phyloP scores from a whole-genome alignment of 2,888 invertebrate species.

The Prosapia bicincta region DNA sequence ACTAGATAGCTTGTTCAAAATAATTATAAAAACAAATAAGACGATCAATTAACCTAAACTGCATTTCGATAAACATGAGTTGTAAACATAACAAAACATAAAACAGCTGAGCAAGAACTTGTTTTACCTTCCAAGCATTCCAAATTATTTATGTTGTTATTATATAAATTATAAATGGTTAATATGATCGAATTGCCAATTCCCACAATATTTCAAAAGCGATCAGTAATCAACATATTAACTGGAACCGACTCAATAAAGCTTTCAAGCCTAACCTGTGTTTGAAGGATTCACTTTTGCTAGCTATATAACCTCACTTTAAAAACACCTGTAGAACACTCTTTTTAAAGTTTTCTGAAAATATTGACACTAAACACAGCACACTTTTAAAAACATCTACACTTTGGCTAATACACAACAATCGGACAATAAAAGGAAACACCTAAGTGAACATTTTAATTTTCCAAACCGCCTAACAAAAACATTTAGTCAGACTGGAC shows the following conservation, averaged over 20 bases:
- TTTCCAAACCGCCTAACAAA: not conserved
- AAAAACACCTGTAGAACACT: not conserved
- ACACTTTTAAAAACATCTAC: not conserved
- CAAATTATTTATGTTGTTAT: not conserved
- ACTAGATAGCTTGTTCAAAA: too few species aligned
- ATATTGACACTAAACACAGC: not conserved
- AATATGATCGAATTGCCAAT: not conserved
- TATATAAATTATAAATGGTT: not conserved
- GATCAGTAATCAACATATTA: not conserved
- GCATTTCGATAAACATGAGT: too few species aligned
- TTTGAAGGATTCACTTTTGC: not conserved
- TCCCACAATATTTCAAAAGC: not conserved
- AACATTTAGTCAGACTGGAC: not conserved
- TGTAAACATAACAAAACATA: too few species aligned
- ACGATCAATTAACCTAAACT: too few species aligned
- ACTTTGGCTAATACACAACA: not conserved
- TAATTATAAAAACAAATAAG: too few species aligned
- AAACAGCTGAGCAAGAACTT: too few species aligned
- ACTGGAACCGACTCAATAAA: not conserved
- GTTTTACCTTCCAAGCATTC: not conserved
- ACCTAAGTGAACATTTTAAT: not conserved
- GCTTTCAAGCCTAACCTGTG: not conserved
- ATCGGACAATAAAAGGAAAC: not conserved
- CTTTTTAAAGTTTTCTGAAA: not conserved
- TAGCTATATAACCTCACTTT: not conserved